Conservation (phyloP, 2,797 vertebrate genomes). For the Acanthurus tractus region DNA sequence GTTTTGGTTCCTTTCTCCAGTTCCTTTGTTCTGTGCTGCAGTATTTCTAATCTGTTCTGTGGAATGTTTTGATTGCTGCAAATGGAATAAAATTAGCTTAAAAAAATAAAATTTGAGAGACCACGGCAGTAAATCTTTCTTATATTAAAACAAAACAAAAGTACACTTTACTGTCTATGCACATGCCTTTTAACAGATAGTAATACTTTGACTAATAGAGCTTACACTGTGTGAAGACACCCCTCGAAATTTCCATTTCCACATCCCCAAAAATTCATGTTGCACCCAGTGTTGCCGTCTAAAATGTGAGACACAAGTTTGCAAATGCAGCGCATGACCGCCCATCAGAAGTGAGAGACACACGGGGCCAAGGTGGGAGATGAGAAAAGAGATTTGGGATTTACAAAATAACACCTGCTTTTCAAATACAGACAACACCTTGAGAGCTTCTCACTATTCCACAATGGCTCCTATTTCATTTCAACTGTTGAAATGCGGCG, state of each 20-base stretch:
- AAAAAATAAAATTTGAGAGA: slow-evolving; percentile 35
- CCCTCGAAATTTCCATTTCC: slow-evolving; percentile 40
- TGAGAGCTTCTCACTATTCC: slow-evolving; percentile 46
- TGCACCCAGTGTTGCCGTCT: slow-evolving; percentile 5
- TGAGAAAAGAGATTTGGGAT: slow-evolving; percentile 82
- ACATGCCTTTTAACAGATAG: slow-evolving; percentile 23
- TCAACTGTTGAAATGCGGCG: slow-evolving; percentile 64
- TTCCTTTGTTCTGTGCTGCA: slow-evolving; percentile 54
- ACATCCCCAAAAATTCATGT: slow-evolving; percentile 31
- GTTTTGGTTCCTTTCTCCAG: slow-evolving; percentile 31
- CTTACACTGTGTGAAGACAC: slow-evolving; percentile 10
- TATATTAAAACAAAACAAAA: slow-evolving; percentile 49
- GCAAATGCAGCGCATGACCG: slow-evolving; percentile 47
- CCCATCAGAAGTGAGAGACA: slow-evolving; percentile 64
- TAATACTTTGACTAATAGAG: slow-evolving; percentile 16
- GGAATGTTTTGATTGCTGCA: slow-evolving; percentile 47
- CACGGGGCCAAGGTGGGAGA: slow-evolving; percentile 68
- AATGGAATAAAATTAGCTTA: slow-evolving; percentile 43
- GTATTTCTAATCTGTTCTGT: slow-evolving; percentile 57
- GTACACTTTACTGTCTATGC: slow-evolving; percentile 21
- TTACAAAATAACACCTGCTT: slow-evolving; percentile 80
- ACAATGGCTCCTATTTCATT: slow-evolving; percentile 71
- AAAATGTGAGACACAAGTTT: slow-evolving; percentile 45
- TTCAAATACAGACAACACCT: slow-evolving; percentile 72
- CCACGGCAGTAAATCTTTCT: slow-evolving; percentile 43